Percentiles rank a stretch among this genome's conserved stretches.
These are phyloP conservation scores for Andrena camellia DNA, from an alignment of 2,888 invertebrate genomes.

Conservation along the genomic window DNA sequence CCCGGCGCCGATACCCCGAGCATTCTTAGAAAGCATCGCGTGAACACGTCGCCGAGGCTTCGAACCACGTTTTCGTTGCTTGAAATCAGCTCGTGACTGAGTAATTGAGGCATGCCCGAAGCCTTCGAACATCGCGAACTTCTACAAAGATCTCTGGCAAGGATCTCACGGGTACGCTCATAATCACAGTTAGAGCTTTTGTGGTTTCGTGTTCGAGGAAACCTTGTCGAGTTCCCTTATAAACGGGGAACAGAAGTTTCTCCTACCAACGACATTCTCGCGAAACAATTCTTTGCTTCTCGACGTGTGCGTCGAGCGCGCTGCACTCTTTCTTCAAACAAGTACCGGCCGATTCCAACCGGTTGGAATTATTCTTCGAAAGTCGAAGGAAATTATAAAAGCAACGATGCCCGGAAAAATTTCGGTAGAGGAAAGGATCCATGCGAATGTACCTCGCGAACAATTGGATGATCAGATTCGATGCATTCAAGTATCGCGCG, in stretches of 20 bases:
- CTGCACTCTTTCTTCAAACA: background rate
- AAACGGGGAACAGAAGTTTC: slow-evolving; percentile 3
- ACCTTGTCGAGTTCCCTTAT: background rate
- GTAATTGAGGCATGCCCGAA: slow-evolving; percentile 25
- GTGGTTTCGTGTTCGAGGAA: slow-evolving; percentile 32
- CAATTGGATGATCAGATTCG: background rate
- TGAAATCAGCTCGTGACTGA: background rate
- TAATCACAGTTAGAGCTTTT: slow-evolving; percentile 35
- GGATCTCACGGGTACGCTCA: slow-evolving; percentile 13
- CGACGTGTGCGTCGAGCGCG: background rate
- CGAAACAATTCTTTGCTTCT: background rate
- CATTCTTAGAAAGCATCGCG: slow-evolving; percentile 15
- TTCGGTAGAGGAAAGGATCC: background rate
- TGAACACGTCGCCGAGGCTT: background rate
- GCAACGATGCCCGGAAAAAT: too few relatives aligned
- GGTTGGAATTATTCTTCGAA: too few relatives aligned
- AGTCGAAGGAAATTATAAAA: too few relatives aligned
- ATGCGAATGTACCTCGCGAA: background rate
- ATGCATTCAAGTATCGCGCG: background rate
- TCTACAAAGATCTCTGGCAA: background rate
- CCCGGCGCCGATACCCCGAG: background rate
- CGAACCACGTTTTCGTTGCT: background rate
- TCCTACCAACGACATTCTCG: background rate
- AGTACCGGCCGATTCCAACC: too few relatives aligned
- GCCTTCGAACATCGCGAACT: slow-evolving; percentile 30